Base-by-base conservation (phyloP, 2,797 vertebrate genomes). In the Fistularia commersonii region DNA sequence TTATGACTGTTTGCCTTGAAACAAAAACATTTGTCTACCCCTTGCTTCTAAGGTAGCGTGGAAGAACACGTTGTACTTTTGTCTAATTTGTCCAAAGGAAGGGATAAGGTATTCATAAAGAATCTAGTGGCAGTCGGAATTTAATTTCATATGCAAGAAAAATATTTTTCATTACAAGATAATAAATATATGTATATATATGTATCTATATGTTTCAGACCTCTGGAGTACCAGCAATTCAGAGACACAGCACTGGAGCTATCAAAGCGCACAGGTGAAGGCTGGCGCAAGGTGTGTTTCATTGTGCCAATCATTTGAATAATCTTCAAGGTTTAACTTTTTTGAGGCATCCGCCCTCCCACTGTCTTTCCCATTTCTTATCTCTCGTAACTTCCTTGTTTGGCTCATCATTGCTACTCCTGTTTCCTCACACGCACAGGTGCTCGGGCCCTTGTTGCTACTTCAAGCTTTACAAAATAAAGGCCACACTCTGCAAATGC, bases 381-480 rank as follows among this genome's bases (percentile, higher is more conserved):
- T 33, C 11, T 36, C 7, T 36, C 35, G 23, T 23, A 23, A 23
- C 23, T 43, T 10, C 8, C 23, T 33, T 8, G 7, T 11, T 11
- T 45, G 6, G 6, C 23, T 11, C 23, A n/a, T 32, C 8, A n/a
- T 31, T 11, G 4, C 7, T 41, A 8, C 8, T 2, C 33, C 6
- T 34, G 10, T 3, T 8, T 23, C 36, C 12, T 11, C 8, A 32
- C 13, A 42, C 34, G 34, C 6, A 8, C 57, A 98, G 96, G 91
- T 97, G 47, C 81, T 98, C 54, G 92, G 97, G 40, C 91, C 95
- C 36, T 82, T 99, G 70, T 79, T 96, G 77, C 85, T 99, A 80
- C 90, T 98, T 35, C 93, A 91, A 51, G 87, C 89, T 1, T 85
- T 97, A 59, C 87, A 83, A 10, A 80, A 83, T 1, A 81, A 93